Conservation (phyloP, 2,888 invertebrate species). For the Idaea biselata region DNA sequence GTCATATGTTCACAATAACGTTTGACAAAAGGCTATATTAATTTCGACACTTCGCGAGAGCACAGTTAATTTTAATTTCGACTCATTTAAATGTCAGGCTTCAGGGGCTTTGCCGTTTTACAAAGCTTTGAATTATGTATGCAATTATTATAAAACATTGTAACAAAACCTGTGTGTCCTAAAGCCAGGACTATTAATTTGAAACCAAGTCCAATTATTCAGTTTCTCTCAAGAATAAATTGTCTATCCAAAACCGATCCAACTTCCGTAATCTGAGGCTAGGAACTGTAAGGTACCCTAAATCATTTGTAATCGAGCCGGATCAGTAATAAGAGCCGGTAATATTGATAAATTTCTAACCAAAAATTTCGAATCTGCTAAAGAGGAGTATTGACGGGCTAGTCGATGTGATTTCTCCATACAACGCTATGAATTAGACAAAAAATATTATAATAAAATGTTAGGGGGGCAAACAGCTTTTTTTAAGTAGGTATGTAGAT, state of each 20-base stretch:
- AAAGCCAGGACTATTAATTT: background rate
- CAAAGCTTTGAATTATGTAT: background rate
- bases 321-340: background rate
- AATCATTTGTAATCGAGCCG: background rate
- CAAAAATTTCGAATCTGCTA: too few species aligned
- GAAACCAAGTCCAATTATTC: background rate
- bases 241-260: background rate
- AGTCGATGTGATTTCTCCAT: too few species aligned
- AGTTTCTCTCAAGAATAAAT: background rate
- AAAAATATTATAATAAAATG: too few species aligned
- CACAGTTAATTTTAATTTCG: background rate
- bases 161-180: background rate
- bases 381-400: too few species aligned
- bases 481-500: too few species aligned
- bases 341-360: background rate
- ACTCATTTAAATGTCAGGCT: background rate
- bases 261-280: background rate
- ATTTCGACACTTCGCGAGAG: background rate
- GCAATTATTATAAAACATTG: background rate
- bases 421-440: too few species aligned
- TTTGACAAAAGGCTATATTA: background rate
- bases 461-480: too few species aligned
- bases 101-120: background rate
- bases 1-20: background rate
- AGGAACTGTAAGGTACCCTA: background rate